Evolutionary conservation across 2,888 invertebrate species (phyloP), one percentile per base, ranked within the genome.

Genomic region (Teleogryllus oceanicus): DNA sequence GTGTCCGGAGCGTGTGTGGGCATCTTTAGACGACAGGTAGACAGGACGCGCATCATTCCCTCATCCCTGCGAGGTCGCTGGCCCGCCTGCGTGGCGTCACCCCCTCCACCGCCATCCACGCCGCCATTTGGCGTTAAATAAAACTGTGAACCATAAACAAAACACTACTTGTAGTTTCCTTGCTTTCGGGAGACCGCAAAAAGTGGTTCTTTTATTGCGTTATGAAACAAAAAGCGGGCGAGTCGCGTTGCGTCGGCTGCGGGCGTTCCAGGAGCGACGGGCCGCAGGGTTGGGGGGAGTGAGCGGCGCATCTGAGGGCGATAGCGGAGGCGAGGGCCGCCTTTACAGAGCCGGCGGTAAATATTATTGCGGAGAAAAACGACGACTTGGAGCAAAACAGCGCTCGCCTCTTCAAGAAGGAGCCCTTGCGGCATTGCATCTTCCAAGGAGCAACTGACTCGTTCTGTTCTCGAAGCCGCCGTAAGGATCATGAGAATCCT

Each of bases 101-200:
- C 37, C 8, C 37, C 37, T 37, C 37, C 37, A 37, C 37, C 37
- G 37, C 37, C 37, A 37, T 37, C 37, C 8, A 37, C 37, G 37
- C 37, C 37, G 37, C 37, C 62, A 18, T 62, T 13, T 18, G 62
- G n/a, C 62, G n/a, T 62, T 62, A 62, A 62, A 62, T 13, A n/a
- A 62, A 62, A 62, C 62, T 18, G 62, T 62, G n/a, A n/a, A 62
- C 62, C 62, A 62, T 62, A 62, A 62, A 62, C n/a, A 62, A 62
- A 62, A 62, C n/a, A 62, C 62, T 18, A 62, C 16, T 62, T 62
- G 13, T n/a, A 62, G 62, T 62, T 62, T 13, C 16, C 62, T 62
- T 62, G n/a, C 62, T 18, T 62, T 62, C 62, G 62, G 13, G 62
- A 62, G 37, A 37, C 8, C 8, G 16, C 62, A 62, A 62, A n/a